Evolutionary conservation across 2,113 vertebrate genomes (phyloP).

Genomic region (Ursus arctos): DNA sequence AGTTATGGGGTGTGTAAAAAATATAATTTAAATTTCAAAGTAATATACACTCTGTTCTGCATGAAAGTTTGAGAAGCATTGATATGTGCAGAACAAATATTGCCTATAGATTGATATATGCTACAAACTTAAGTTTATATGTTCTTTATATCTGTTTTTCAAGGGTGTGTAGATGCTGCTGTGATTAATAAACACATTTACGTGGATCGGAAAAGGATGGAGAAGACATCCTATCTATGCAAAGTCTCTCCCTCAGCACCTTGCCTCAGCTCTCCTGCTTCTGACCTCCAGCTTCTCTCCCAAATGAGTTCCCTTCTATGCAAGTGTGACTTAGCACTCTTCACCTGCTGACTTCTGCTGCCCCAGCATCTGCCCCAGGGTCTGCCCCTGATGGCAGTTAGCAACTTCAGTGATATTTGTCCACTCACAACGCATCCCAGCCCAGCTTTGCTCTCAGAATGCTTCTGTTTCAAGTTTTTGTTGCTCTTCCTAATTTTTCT

Average conservation of each 20-base stretch:
- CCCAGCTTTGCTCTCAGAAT: not conserved
- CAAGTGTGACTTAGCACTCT: not conserved
- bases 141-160: not conserved
- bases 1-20: not conserved
- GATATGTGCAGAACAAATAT: not conserved
- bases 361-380: not conserved
- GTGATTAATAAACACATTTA: not conserved
- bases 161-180: not conserved
- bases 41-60: not conserved
- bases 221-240: not conserved
- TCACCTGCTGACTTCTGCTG: not conserved
- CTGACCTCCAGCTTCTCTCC: not conserved
- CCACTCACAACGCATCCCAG: not conserved
- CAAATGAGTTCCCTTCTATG: not conserved
- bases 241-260: not conserved
- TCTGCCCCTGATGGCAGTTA: no score
- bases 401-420: not conserved
- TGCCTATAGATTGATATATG: not conserved
- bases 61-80: not conserved
- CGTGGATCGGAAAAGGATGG: not conserved
- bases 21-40: slow-evolving; percentile 22
- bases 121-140: not conserved
- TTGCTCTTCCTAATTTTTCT: not conserved
- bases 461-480: not conserved
- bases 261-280: not conserved